These are phyloP conservation scores for Murina feae DNA, from an alignment of 2,113 vertebrate species.

Conservation along the genomic window DNA sequence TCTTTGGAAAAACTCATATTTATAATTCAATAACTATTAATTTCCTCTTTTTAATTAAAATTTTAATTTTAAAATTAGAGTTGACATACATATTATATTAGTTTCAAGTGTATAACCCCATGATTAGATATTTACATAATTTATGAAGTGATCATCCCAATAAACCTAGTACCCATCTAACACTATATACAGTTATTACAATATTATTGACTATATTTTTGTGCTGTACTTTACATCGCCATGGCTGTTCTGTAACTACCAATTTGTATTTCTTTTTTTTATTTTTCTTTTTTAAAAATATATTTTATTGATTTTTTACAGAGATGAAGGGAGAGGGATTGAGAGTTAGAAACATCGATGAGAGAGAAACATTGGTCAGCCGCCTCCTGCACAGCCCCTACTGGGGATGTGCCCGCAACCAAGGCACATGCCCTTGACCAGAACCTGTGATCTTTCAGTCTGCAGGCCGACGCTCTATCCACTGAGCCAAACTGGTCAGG, in stretches of 20 bases:
- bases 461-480: no score
- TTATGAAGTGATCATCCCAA: not conserved
- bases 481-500: no score
- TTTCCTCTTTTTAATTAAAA: not conserved
- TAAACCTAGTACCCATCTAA: not conserved
- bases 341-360: no score
- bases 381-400: no score
- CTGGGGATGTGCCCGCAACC: no score
- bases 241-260: not conserved
- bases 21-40: conserved; percentile 73
- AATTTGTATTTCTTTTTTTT: not conserved
- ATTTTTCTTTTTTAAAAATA: no score
- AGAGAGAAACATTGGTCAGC: no score
- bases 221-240: not conserved
- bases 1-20: conserved; percentile 73
- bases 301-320: no score
- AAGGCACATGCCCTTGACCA: no score
- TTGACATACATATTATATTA: not conserved
- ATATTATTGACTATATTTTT: not conserved
- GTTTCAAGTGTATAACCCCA: not conserved
- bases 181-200: not conserved
- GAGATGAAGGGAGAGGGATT: no score
- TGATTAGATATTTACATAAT: not conserved
- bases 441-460: no score
- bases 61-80: not conserved